phyloP scores from a whole-genome alignment of 2,888 invertebrate genomes.

The Drosophila longiperda region DNA sequence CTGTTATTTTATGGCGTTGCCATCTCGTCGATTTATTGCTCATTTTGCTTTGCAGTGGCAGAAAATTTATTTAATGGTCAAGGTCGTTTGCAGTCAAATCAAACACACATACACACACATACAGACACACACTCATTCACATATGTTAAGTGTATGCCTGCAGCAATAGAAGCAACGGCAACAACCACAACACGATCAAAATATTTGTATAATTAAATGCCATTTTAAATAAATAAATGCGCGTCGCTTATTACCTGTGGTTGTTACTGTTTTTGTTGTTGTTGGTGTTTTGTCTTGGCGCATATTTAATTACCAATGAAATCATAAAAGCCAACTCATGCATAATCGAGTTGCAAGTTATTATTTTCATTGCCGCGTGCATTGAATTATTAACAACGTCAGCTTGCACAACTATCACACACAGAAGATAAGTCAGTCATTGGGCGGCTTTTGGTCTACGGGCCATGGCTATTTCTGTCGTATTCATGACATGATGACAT shows the following conservation, averaged over 20 bases:
- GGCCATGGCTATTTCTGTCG: slow-evolving; percentile 29
- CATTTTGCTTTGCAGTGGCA: slow-evolving; percentile 70
- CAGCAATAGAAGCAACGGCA: slow-evolving; percentile 29
- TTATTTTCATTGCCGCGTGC: slow-evolving; percentile 54
- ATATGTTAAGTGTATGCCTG: slow-evolving; percentile 24
- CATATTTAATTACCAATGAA: slow-evolving; percentile 76
- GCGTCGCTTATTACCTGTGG: slow-evolving; percentile 25
- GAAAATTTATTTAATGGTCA: slow-evolving; percentile 79
- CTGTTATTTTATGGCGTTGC: slow-evolving; percentile 49
- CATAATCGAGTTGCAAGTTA: slow-evolving; percentile 69
- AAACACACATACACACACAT: slow-evolving; percentile 28
- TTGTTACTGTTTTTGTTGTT: slow-evolving; percentile 17
- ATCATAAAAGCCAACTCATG: slow-evolving; percentile 65
- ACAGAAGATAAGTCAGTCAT: slow-evolving; percentile 2
- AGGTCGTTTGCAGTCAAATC: slow-evolving; percentile 76
- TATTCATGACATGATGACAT: slow-evolving; percentile 3
- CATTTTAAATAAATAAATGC: slow-evolving; percentile 73
- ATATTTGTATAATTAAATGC: slow-evolving; percentile 72
- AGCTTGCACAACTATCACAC: slow-evolving; percentile 29
- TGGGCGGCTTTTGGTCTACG: slow-evolving; percentile 8
- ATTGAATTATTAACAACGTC: slow-evolving; percentile 27
- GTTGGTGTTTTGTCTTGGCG: slow-evolving; percentile 45
- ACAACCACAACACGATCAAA: slow-evolving; percentile 36
- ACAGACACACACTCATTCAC: slow-evolving; percentile 3
- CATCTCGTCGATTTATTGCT: slow-evolving; percentile 74